These are phyloP conservation scores for Rotaria macrura DNA, from an alignment of 2,888 invertebrate genomes.

Conservation along the genomic window DNA sequence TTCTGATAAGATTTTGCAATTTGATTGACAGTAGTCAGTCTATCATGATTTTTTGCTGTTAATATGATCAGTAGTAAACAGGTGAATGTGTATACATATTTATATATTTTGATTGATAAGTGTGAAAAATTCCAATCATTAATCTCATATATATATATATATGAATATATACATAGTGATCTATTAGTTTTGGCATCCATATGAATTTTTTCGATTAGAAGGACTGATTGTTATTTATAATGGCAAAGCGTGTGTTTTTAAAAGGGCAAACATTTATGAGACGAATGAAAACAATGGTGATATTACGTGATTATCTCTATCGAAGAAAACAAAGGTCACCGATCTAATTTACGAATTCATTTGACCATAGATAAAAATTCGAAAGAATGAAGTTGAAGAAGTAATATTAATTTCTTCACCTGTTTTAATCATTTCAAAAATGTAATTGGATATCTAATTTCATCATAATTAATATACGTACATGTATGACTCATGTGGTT, in stretches of 20 bases:
- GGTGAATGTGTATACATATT: neutral
- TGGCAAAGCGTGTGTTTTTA: neutral
- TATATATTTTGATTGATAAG: neutral
- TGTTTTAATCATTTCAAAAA: neutral
- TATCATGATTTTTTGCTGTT: neutral
- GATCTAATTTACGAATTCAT: neutral
- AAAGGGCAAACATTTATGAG: neutral
- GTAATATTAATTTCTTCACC: neutral
- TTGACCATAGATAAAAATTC: neutral
- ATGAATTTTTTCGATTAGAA: neutral
- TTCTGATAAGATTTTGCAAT: neutral
- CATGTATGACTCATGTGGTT: too few species aligned
- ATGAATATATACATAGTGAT: neutral
- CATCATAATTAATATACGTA: too few species aligned
- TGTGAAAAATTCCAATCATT: neutral
- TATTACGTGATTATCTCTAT: neutral
- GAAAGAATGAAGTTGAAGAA: neutral
- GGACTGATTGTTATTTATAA: neutral
- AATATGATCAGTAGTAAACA: neutral
- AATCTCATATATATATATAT: neutral
- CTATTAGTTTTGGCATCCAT: neutral
- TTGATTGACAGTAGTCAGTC: slow-evolving; percentile 12
- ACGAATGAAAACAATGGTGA: neutral
- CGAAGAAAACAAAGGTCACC: neutral
- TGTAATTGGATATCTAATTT: neutral